Evolutionary conservation across 2,888 invertebrate species (phyloP).

Genomic region (Rhagium mordax): DNA sequence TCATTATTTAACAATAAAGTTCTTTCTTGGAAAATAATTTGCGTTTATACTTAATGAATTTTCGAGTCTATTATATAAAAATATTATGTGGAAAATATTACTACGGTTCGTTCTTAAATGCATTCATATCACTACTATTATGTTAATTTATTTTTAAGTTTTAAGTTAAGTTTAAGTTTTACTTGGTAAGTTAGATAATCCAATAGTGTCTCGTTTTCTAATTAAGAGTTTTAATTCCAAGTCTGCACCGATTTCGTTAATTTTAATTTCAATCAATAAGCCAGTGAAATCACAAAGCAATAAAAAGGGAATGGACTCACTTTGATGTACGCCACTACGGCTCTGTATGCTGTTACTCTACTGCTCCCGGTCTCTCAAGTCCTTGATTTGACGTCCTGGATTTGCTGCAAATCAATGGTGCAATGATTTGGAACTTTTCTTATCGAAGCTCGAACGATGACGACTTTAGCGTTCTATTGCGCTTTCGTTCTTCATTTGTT

Average conservation of each 20-base stretch:
- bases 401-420: neutral
- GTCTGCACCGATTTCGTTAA: neutral
- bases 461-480: neutral
- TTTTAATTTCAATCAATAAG: neutral
- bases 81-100: no score
- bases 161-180: no score
- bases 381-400: neutral
- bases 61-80: no score
- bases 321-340: neutral
- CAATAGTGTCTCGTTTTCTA: no score
- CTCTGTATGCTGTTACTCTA: neutral
- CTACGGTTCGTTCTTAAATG: no score
- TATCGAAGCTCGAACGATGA: neutral
- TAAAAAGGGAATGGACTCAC: neutral
- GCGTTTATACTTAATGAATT: no score
- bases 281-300: neutral
- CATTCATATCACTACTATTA: no score
- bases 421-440: neutral
- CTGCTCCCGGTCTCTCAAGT: neutral
- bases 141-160: no score
- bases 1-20: no score
- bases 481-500: neutral
- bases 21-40: no score
- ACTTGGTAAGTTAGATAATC: no score
- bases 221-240: neutral